Percentiles rank a stretch among this genome's conserved stretches.
Evolutionary conservation across 2,797 vertebrate species (phyloP).

Genomic region (Rhinoraja longicauda): DNA sequence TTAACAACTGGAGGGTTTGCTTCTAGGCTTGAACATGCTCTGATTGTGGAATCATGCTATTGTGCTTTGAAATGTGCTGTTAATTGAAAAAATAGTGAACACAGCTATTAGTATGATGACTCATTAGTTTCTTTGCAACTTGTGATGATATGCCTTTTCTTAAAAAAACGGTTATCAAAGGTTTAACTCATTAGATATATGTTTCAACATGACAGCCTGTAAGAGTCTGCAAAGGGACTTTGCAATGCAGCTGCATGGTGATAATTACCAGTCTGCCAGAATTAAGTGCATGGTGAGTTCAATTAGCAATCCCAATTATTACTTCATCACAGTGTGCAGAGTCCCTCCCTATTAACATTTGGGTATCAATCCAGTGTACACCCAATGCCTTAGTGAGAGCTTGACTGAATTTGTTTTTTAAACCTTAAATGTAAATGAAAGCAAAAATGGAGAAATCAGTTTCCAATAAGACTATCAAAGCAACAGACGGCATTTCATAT

Average conservation of each 20-base stretch:
- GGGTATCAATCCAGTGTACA: background rate
- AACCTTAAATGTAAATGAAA: background rate
- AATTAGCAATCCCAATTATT: conserved; percentile 31
- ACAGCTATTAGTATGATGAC: conserved; percentile 41
- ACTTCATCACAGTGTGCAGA: conserved; percentile 30
- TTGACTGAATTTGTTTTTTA: background rate
- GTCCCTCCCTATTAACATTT: conserved; percentile 17
- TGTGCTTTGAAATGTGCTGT: conserved; percentile 33
- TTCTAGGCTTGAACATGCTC: conserved; percentile 1
- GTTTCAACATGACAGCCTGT: conserved; percentile 23
- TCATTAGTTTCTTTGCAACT: conserved; percentile 41
- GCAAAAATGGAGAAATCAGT: background rate
- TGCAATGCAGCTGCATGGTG: conserved; percentile 30
- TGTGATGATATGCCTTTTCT: conserved; percentile 11
- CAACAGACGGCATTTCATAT: background rate
- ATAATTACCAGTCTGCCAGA: conserved; percentile 33
- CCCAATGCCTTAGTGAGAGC: background rate
- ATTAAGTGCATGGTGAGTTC: conserved; percentile 25
- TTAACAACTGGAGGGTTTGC: conserved; percentile 39
- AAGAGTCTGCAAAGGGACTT: background rate
- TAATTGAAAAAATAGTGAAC: conserved; percentile 14
- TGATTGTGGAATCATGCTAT: conserved; percentile 19
- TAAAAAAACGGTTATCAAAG: conserved; percentile 11
- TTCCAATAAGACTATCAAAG: background rate
- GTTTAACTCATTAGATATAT: conserved; percentile 31